Evolutionary conservation across 2,113 vertebrate genomes (phyloP).

Genomic region (Ornithorhynchus anatinus): DNA sequence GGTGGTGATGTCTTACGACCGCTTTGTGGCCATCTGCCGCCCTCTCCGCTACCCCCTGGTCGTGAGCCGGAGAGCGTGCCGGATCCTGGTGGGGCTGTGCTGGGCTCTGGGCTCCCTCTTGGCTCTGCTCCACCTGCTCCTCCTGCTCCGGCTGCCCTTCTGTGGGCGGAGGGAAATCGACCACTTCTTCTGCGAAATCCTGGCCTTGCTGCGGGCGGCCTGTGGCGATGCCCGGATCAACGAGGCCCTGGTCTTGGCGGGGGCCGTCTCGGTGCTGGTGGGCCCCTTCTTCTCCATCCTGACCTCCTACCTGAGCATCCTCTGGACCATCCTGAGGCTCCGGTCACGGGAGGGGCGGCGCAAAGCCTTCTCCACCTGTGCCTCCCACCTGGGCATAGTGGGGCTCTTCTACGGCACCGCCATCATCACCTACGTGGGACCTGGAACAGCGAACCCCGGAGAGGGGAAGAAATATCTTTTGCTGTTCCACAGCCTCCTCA

Average conservation of each 20-base stretch:
- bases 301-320: slow-evolving; percentile 42
- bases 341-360: slow-evolving; percentile 11
- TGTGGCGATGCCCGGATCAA: slow-evolving; percentile 42
- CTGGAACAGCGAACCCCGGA: background rate
- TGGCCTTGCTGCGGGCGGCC: slow-evolving; percentile 45
- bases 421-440: slow-evolving; percentile 46
- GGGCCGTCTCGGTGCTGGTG: slow-evolving; percentile 17
- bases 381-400: slow-evolving; percentile 58
- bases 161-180: slow-evolving; percentile 38
- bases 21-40: slow-evolving; percentile 32
- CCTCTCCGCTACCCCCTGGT: background rate
- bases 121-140: slow-evolving; percentile 13
- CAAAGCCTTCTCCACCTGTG: slow-evolving; percentile 62
- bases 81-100: background rate
- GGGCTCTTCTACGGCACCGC: slow-evolving; percentile 59
- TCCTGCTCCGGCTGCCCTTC: slow-evolving; percentile 40
- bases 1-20: slow-evolving; percentile 37
- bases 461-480: slow-evolving; percentile 41
- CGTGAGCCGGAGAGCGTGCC: slow-evolving; percentile 22
- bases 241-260: slow-evolving; percentile 26
- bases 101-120: slow-evolving; percentile 36
- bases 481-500: slow-evolving; percentile 50
- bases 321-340: slow-evolving; percentile 41
- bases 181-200: slow-evolving; percentile 63
- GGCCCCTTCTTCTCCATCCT: slow-evolving; percentile 34